Percentiles rank a stretch among this genome's conserved stretches.
Conservation (phyloP, 2,797 vertebrate genomes). For the Propithecus deckenii region DNA sequence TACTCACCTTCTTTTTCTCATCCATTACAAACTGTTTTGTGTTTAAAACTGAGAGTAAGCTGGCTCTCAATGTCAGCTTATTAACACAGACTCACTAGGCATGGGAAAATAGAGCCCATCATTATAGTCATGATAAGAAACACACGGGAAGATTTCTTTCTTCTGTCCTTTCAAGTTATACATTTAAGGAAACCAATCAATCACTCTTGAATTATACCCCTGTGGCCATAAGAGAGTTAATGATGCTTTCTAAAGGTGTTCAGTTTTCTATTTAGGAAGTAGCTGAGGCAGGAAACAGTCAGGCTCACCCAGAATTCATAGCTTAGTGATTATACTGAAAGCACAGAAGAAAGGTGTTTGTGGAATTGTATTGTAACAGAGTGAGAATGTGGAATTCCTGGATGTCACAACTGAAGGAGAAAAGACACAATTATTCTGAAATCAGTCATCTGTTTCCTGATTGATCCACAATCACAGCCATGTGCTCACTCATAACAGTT, state of each 20-base stretch:
- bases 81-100: neutral
- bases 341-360: neutral
- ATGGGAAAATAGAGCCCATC: neutral
- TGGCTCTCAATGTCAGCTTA: neutral
- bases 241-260: neutral
- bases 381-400: neutral
- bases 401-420: neutral
- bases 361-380: neutral
- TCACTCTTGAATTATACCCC: neutral
- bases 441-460: neutral
- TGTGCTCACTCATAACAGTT: neutral
- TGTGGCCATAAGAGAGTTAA: neutral
- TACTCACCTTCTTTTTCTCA: neutral
- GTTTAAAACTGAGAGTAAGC: neutral
- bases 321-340: neutral
- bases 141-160: neutral
- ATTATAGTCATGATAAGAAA: neutral
- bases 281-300: neutral
- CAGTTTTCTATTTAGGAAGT: neutral
- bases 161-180: neutral
- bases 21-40: neutral
- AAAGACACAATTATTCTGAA: neutral
- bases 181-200: neutral
- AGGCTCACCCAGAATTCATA: neutral
- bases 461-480: neutral